A percentile compares a stretch with the other conserved stretches of the same genome.
These are phyloP conservation scores for Cladopsammia gracilis DNA, from an alignment of 64 coral and sea anemone genomes.

Conservation along the genomic window DNA sequence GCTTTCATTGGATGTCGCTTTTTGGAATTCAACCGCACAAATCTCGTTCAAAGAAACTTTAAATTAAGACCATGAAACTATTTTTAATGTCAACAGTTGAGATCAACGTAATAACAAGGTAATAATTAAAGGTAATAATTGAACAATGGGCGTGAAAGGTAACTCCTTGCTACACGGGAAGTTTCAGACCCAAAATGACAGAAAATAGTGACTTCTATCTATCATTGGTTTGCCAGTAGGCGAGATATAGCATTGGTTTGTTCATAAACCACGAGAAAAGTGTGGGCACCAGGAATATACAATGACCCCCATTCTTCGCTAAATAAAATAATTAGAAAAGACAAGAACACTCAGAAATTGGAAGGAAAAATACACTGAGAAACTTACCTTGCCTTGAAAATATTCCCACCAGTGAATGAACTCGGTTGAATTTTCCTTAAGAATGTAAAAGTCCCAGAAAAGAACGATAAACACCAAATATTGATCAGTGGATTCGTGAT, in stretches of 20 bases:
- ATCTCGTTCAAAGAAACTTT: no score
- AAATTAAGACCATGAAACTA: constrained; percentile 3
- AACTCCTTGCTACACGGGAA: no score
- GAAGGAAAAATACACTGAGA: background rate
- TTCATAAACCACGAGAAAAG: background rate
- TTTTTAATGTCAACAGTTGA: constrained; percentile 2
- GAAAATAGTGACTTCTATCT: background rate
- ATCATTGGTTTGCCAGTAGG: background rate
- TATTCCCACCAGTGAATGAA: background rate
- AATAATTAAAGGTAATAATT: no score
- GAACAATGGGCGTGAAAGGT: no score
- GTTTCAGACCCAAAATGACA: no score
- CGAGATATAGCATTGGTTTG: background rate
- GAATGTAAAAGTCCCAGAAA: background rate
- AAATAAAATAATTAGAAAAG: background rate
- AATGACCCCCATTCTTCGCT: background rate
- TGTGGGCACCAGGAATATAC: background rate
- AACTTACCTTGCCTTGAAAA: background rate
- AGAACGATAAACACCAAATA: constrained; percentile 7
- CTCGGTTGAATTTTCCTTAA: background rate
- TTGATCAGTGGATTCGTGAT: background rate
- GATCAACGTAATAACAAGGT: background rate
- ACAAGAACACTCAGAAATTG: background rate
- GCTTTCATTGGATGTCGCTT: no score
- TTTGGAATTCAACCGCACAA: no score